These are phyloP conservation scores for Turritopsis rubra DNA, from an alignment of 30 jellyfish, hydroid and myxozoan species.

Conservation along the genomic window DNA sequence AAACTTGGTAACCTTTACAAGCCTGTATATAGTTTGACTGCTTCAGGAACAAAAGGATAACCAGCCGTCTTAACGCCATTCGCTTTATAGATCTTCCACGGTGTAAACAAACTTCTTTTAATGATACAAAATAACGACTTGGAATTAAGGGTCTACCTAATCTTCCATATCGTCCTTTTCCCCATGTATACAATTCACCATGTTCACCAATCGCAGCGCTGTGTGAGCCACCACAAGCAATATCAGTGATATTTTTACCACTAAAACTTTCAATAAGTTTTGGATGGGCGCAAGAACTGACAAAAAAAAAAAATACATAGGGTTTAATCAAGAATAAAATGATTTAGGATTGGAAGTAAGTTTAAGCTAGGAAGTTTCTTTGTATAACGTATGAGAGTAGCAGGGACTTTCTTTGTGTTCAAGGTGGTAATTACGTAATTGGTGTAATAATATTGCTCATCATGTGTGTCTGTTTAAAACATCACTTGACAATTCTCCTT, in stretches of 20 bases:
- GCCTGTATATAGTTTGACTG: neutral
- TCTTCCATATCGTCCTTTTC: constrained; percentile 92
- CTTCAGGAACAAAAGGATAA: neutral
- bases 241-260: constrained; percentile 52
- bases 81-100: no score
- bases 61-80: no score
- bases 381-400: no score
- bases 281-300: constrained; percentile 62
- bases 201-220: constrained; percentile 74
- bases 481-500: constrained; percentile 21
- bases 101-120: neutral
- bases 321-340: no score
- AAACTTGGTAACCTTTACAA: neutral
- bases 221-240: constrained; percentile 87
- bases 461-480: neutral
- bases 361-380: no score
- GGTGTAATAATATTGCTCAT: no score
- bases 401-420: no score
- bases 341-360: no score
- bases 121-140: neutral
- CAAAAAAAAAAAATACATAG: neutral
- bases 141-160: constrained; percentile 39
- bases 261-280: constrained; percentile 58
- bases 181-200: constrained; percentile 89
- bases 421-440: neutral